phyloP scores from a whole-genome alignment of 2,113 vertebrate species.

The Phaetusa simplex region DNA sequence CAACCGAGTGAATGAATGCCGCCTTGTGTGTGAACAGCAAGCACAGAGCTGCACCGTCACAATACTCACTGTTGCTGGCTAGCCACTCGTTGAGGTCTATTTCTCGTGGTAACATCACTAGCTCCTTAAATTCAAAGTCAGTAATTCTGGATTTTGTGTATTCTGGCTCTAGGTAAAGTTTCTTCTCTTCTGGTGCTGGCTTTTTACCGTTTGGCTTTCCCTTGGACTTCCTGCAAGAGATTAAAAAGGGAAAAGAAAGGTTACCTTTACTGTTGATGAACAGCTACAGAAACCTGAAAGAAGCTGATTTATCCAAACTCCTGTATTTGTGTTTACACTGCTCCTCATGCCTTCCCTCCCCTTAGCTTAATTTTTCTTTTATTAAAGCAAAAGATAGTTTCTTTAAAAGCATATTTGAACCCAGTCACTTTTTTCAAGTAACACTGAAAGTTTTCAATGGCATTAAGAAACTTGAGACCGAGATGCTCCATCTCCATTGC shows the following conservation, averaged over 20 bases:
- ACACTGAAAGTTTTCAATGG: background rate
- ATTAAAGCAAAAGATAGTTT: background rate
- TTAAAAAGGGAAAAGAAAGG: background rate
- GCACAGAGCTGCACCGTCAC: background rate
- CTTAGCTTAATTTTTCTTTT: background rate
- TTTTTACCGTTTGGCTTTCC: conserved; percentile 98
- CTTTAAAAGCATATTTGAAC: background rate
- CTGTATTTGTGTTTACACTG: background rate
- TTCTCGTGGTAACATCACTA: conserved; percentile 94
- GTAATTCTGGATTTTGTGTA: conserved; percentile 91
- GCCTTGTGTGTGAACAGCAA: background rate
- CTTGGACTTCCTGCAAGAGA: conserved; percentile 90
- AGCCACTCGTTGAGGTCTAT: conserved; percentile 99
- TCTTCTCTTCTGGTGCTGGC: conserved; percentile 90
- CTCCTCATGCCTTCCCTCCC: background rate
- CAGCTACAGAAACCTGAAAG: background rate
- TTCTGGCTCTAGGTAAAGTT: conserved; percentile 93
- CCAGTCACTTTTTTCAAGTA: background rate
- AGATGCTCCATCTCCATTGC: background rate
- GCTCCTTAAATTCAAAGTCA: conserved; percentile 93
- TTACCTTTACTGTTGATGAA: background rate
- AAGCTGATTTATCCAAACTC: background rate
- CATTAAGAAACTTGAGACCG: background rate
- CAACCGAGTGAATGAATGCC: background rate
- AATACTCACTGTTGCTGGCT: conserved; percentile 93